These are phyloP conservation scores for Battus philenor DNA, from an alignment of 1,140 invertebrate genomes.

Conservation along the genomic window DNA sequence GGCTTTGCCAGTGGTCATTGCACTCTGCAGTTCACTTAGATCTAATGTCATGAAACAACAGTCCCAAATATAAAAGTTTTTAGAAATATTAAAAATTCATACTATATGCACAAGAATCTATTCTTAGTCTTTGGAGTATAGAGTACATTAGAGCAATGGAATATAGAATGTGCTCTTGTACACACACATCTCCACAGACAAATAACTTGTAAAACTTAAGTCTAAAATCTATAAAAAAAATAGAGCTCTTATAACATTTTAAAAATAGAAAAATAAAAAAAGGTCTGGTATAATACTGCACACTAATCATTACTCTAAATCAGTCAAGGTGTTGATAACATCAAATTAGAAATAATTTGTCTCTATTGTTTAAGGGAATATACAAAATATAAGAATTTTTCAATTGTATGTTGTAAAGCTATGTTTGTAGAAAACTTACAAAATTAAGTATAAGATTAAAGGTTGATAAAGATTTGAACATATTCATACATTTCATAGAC, in stretches of 20 bases:
- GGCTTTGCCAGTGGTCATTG: slow-evolving; percentile 66
- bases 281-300: slow-evolving; percentile 67
- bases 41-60: slow-evolving; percentile 40
- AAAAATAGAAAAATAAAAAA: slow-evolving; percentile 69
- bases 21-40: slow-evolving; percentile 51
- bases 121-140: slow-evolving; percentile 48
- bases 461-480: slow-evolving; percentile 44
- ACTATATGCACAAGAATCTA: slow-evolving; percentile 36
- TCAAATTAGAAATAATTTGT: slow-evolving; percentile 53
- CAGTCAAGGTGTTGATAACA: slow-evolving; percentile 61
- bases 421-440: slow-evolving; percentile 38
- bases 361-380: slow-evolving; percentile 35
- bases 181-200: slow-evolving; percentile 34
- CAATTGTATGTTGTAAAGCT: slow-evolving; percentile 52
- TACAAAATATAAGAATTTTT: slow-evolving; percentile 34
- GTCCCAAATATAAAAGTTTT: slow-evolving; percentile 30
- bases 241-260: slow-evolving; percentile 54
- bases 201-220: slow-evolving; percentile 38
- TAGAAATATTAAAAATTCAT: slow-evolving; percentile 32
- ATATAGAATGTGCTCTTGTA: slow-evolving; percentile 44
- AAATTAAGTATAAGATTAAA: slow-evolving; percentile 49
- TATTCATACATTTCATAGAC: slow-evolving; percentile 27
- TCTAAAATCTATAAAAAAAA: slow-evolving; percentile 67
- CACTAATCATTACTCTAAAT: slow-evolving; percentile 62
- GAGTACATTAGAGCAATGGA: slow-evolving; percentile 43